A percentile compares a stretch with the other conserved stretches of the same genome.
phyloP scores from a whole-genome alignment of 2,797 vertebrate genomes.

The Synanceia verrucosa region DNA sequence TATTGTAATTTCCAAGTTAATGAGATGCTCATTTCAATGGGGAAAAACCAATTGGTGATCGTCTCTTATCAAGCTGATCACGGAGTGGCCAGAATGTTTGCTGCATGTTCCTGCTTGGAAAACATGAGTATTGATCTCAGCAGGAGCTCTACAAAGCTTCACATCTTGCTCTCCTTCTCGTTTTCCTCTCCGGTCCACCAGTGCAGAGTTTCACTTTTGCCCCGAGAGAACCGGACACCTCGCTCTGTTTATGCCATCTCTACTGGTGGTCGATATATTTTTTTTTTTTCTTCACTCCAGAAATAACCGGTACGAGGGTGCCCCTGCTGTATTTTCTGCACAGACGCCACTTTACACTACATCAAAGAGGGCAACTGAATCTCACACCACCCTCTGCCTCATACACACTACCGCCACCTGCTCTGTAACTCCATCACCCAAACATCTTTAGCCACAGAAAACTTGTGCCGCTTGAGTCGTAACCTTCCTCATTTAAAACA shows the following conservation, averaged over 20 bases:
- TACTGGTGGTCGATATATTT: conserved; percentile 45
- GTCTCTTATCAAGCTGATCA: background rate
- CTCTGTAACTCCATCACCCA: conserved; percentile 22
- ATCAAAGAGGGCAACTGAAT: conserved; percentile 68
- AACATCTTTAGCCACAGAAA: conserved; percentile 29
- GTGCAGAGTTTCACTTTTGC: conserved; percentile 54
- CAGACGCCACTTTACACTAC: conserved; percentile 63
- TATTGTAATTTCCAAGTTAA: background rate
- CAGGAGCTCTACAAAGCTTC: conserved; percentile 34
- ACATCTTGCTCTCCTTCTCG: conserved; percentile 20
- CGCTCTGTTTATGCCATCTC: conserved; percentile 35
- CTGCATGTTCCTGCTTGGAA: conserved; percentile 27
- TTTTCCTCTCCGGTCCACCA: conserved; percentile 35
- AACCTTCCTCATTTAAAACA: background rate
- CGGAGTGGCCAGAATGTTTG: conserved; percentile 41
- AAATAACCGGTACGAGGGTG: conserved; percentile 64
- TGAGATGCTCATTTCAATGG: too few species aligned
- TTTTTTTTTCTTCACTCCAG: conserved; percentile 65
- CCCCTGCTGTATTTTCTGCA: conserved; percentile 60
- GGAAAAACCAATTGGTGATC: background rate
- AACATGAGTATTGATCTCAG: conserved; percentile 61
- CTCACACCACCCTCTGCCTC: conserved; percentile 19
- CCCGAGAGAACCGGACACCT: conserved; percentile 65
- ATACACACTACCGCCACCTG: conserved; percentile 27
- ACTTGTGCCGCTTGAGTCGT: conserved; percentile 23